A percentile compares a stretch with the other conserved stretches of the same genome.
Conservation (phyloP, 2,113 vertebrate genomes). For the Meleagris gallopavo region DNA sequence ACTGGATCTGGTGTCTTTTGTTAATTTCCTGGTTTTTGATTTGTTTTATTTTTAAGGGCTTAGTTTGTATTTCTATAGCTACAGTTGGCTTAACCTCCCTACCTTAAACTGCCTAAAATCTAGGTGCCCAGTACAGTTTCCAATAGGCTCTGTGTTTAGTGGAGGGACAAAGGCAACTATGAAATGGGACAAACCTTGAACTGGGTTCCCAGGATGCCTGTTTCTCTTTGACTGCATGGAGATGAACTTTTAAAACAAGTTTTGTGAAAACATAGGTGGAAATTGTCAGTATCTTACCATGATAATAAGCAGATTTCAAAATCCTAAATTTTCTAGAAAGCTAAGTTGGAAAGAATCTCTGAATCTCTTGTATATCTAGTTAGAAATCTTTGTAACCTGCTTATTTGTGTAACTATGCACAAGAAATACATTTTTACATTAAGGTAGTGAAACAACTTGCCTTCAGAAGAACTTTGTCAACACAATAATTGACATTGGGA, state of each 20-base stretch:
- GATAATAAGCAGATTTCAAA: background rate
- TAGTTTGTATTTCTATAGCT: background rate
- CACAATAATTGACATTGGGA: background rate
- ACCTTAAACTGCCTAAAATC: background rate
- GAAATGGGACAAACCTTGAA: background rate
- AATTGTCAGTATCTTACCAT: background rate
- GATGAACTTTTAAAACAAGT: background rate
- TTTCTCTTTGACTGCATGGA: background rate
- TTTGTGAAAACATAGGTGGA: background rate
- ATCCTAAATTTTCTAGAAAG: background rate
- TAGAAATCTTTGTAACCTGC: background rate
- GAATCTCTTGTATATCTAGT: background rate
- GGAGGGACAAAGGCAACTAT: accelerated
- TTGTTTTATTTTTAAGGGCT: background rate
- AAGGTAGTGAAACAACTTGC: background rate
- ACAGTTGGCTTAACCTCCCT: background rate
- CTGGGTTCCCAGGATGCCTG: background rate
- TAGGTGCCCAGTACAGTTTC: background rate
- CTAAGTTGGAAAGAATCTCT: background rate
- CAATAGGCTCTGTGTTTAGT: background rate
- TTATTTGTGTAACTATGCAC: background rate
- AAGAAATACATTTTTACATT: background rate
- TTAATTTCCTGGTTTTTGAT: background rate
- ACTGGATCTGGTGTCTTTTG: background rate
- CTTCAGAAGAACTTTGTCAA: background rate